Base-by-base conservation (phyloP, 2,888 invertebrate genomes). In the Girardia tigrina region DNA sequence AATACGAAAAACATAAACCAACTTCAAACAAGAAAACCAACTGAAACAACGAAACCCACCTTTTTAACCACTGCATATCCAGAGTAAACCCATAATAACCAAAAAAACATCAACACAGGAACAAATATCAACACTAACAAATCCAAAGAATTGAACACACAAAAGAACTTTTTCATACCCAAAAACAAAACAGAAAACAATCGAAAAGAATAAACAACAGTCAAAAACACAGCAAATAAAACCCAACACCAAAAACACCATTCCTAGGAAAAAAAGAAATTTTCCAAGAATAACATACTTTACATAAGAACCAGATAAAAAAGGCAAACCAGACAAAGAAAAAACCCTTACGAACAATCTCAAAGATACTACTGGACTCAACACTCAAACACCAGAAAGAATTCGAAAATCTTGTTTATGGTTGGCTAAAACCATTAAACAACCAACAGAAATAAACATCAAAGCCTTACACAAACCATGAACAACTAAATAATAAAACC, bases 401-500 rank as follows among this genome's bases (percentile, higher is more conserved):
- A 0, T 79, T 79, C 89, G 89, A 86, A 89, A 88, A 88, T 89
- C 89, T 82, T 90, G 89, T 80, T 81, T 86, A 85, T 88, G 86
- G 79, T 81, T 83, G 82, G 87, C 86, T 82, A 86, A 86, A 86
- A 89, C 88, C 87, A 90, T 89, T 84, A 89, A 85, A 74, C 86
- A 84, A 0, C 90, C 90, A 0, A 89, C 88, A 86, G 89, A 89
- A 81, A 90, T 86, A 87, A 90, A 89, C 83, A 89, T 86, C 84
- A 89, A 86, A 79, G 89, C 89, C 78, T 90, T 90, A 88, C 90
- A 90, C 85, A 90, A 86, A 78, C 89, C 89, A 87, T 90, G 89
- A 78, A 86, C 88, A 82, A 89, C 84, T 81, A 89, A 84, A 87
- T 90, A 89, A 87, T 89, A 89, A 87, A 88, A 89, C 79, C 88